phyloP scores from a whole-genome alignment of 2,113 vertebrate genomes.

The Plecotus auritus region DNA sequence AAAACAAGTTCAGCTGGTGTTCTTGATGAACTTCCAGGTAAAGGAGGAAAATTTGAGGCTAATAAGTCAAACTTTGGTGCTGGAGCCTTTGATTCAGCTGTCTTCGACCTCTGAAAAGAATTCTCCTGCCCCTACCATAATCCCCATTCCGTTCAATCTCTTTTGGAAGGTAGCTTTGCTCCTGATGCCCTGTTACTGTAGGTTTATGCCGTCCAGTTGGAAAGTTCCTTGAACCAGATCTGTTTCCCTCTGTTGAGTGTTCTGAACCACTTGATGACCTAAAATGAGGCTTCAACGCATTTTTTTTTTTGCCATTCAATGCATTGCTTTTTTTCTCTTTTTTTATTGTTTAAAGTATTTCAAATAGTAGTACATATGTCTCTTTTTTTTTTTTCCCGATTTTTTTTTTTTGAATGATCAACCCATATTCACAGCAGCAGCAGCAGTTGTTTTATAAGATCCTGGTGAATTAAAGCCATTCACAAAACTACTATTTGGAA shows the following conservation, averaged over 20 bases:
- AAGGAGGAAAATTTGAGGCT: slow-evolving; percentile 95
- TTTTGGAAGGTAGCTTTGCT: slow-evolving; percentile 86
- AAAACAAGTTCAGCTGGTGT: slow-evolving; percentile 89
- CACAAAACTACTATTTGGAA: slow-evolving; percentile 96
- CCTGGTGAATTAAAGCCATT: slow-evolving; percentile 94
- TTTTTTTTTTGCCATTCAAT: slow-evolving; percentile 81
- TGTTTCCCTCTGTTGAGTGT: slow-evolving; percentile 76
- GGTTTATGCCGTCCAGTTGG: slow-evolving; percentile 78
- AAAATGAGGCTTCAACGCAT: slow-evolving; percentile 91
- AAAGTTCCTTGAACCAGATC: slow-evolving; percentile 82
- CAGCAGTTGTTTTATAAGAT: slow-evolving; percentile 92
- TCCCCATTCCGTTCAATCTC: slow-evolving; percentile 90
- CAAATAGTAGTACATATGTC: no score
- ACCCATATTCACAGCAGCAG: slow-evolving; percentile 86
- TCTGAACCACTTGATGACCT: slow-evolving; percentile 80
- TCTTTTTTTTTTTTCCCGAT: slow-evolving; percentile 55
- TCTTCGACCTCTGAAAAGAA: no score
- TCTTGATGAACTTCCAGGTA: slow-evolving; percentile 93
- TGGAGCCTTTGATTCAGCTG: slow-evolving; percentile 88
- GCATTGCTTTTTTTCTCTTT: no score
- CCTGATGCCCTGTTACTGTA: slow-evolving; percentile 77
- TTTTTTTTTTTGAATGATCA: slow-evolving; percentile 96
- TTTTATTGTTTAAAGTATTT: no score
- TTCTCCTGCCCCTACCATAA: slow-evolving; percentile 87
- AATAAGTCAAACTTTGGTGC: slow-evolving; percentile 97